Evolutionary conservation across 92 coral and sea anemone species (phyloP).

Genomic region (Chrysogorgia sp.): DNA sequence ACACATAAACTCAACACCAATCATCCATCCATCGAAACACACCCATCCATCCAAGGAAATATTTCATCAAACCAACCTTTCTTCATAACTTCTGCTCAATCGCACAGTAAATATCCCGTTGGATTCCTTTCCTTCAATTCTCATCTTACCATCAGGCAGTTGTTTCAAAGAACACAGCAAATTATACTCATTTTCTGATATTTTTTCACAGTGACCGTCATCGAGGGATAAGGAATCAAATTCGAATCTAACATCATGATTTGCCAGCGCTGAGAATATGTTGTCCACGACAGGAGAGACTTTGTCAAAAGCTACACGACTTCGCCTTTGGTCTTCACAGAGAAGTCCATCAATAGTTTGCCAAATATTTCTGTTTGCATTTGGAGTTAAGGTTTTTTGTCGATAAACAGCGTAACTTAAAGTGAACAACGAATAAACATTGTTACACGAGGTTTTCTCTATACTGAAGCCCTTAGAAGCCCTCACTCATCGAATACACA

Average conservation of each 20-base stretch:
- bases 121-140: conserved; percentile 17
- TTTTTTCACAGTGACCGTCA: neutral
- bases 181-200: conserved; percentile 16
- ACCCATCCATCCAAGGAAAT: no score
- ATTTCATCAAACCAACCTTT: no score
- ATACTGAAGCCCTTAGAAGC: no score
- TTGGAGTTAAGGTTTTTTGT: neutral
- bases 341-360: neutral
- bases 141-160: conserved; percentile 13
- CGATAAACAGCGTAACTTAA: conserved; percentile 35
- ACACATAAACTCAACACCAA: no score
- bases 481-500: no score
- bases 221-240: conserved; percentile 12
- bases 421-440: no score
- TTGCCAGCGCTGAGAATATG: conserved; percentile 16
- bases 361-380: neutral
- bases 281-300: conserved; percentile 20
- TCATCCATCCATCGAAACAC: no score
- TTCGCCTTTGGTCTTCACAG: conserved; percentile 14
- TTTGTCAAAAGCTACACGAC: neutral
- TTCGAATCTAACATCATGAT: conserved; percentile 37
- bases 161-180: conserved; percentile 31
- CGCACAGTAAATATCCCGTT: conserved; percentile 15
- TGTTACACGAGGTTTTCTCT: no score
- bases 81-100: conserved; percentile 14